phyloP scores from a whole-genome alignment of 2,888 invertebrate genomes.

The Teleiodes luculella region DNA sequence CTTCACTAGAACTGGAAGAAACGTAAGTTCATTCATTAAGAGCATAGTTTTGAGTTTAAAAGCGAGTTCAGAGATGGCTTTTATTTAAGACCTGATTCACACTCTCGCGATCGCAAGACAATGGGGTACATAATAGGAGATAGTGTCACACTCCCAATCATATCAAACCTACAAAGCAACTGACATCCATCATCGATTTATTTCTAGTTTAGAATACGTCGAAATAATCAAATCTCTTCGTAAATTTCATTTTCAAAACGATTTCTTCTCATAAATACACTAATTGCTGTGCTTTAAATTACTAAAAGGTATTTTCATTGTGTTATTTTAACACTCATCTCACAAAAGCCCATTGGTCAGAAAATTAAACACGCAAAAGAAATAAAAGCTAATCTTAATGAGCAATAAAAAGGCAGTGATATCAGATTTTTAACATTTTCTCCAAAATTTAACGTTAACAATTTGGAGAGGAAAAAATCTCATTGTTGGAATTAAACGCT shows the following conservation, averaged over 20 bases:
- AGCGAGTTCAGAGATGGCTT: conserved; percentile 9
- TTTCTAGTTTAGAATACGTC: no score
- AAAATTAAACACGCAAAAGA: conserved; percentile 38
- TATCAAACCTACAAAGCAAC: no score
- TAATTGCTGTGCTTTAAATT: conserved; percentile 7
- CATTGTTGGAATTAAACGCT: conserved; percentile 71
- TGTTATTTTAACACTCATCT: conserved; percentile 16
- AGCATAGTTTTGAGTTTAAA: conserved; percentile 7
- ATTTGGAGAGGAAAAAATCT: conserved; percentile 63
- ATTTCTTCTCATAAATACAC: not conserved
- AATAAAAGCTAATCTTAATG: conserved; percentile 58
- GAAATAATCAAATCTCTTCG: no score
- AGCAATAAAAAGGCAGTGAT: conserved; percentile 62
- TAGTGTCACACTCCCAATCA: no score
- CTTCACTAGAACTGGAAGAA: conserved; percentile 54
- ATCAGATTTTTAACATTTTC: conserved; percentile 64
- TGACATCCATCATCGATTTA: no score
- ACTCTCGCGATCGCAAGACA: no score
- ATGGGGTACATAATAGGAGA: no score
- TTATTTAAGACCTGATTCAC: not conserved
- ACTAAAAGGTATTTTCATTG: conserved; percentile 11
- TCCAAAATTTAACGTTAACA: conserved; percentile 67
- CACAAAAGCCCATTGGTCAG: conserved; percentile 14
- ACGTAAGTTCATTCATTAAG: conserved; percentile 55
- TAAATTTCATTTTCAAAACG: not conserved